These are phyloP conservation scores for Caenorhabditis japonica DNA, from an alignment of 2,888 invertebrate genomes.

Conservation along the genomic window DNA sequence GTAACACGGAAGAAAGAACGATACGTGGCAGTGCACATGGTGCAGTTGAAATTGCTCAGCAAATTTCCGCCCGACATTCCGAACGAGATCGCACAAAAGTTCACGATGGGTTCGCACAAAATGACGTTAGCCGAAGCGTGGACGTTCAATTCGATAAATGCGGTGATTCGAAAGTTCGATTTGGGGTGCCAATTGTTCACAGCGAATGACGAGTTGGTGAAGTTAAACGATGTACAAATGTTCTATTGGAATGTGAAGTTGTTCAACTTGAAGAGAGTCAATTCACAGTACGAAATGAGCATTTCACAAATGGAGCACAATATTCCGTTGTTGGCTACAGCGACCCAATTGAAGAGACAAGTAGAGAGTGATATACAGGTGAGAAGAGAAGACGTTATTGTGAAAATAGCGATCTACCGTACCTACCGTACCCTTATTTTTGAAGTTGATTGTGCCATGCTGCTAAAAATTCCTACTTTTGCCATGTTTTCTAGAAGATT, in stretches of 20 bases:
- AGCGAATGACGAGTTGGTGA: slow-evolving; percentile 67
- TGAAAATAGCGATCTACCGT: no score
- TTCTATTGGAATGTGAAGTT: slow-evolving; percentile 73
- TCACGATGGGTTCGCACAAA: slow-evolving; percentile 68
- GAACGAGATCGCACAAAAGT: slow-evolving; percentile 51
- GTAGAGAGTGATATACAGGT: slow-evolving; percentile 74
- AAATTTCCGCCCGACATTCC: slow-evolving; percentile 71
- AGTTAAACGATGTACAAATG: slow-evolving; percentile 62
- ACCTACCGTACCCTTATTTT: no score
- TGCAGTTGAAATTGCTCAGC: slow-evolving; percentile 68
- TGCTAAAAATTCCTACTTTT: no score
- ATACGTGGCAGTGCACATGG: slow-evolving; percentile 69
- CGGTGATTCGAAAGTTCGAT: slow-evolving; percentile 65
- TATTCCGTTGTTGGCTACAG: slow-evolving; percentile 53
- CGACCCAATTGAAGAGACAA: slow-evolving; percentile 51
- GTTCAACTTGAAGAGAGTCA: slow-evolving; percentile 61
- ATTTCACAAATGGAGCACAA: slow-evolving; percentile 47
- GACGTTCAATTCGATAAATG: slow-evolving; percentile 71
- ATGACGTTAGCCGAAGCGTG: slow-evolving; percentile 67
- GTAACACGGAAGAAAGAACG: slow-evolving; percentile 53
- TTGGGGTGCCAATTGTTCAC: slow-evolving; percentile 71
- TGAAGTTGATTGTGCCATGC: no score
- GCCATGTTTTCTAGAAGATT: no score
- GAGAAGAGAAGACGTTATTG: neutral
- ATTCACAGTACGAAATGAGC: slow-evolving; percentile 54